Evolutionary conservation across 2,113 vertebrate genomes (phyloP).

Genomic region (Phylloscopus trochiloides): DNA sequence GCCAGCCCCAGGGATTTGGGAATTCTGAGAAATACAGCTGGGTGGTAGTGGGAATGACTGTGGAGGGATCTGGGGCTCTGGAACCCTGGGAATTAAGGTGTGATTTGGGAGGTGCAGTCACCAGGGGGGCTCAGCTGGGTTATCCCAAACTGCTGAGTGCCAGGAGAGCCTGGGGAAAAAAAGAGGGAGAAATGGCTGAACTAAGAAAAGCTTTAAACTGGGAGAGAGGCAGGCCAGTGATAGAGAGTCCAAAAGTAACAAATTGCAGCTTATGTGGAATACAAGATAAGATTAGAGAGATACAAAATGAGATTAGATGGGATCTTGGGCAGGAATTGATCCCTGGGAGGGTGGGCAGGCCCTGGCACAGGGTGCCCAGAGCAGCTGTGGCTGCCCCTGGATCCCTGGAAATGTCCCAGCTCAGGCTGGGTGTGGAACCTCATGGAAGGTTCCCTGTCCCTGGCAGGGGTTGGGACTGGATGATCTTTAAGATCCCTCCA

Average conservation of each 20-base stretch:
- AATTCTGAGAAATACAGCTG: fast-evolving
- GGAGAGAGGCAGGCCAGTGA: neutral
- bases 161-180: too few species aligned
- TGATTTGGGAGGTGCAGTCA: neutral
- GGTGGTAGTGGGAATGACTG: neutral
- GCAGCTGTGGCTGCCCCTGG: neutral
- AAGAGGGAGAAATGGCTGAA: neutral
- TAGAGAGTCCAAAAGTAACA: neutral
- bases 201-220: neutral
- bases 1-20: fast-evolving
- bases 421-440: neutral
- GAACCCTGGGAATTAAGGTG: neutral
- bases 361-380: neutral
- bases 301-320: neutral
- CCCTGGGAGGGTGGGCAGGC: neutral
- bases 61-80: neutral
- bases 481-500: neutral
- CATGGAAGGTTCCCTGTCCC: neutral
- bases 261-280: neutral
- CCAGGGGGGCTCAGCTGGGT: neutral
- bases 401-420: neutral
- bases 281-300: neutral
- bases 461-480: neutral
- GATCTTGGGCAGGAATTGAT: neutral
- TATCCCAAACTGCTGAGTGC: neutral